Percentiles rank a stretch among this genome's conserved stretches.
These are phyloP conservation scores for Heliopora coerulea DNA, from an alignment of 92 coral and sea anemone species.

Conservation along the genomic window DNA sequence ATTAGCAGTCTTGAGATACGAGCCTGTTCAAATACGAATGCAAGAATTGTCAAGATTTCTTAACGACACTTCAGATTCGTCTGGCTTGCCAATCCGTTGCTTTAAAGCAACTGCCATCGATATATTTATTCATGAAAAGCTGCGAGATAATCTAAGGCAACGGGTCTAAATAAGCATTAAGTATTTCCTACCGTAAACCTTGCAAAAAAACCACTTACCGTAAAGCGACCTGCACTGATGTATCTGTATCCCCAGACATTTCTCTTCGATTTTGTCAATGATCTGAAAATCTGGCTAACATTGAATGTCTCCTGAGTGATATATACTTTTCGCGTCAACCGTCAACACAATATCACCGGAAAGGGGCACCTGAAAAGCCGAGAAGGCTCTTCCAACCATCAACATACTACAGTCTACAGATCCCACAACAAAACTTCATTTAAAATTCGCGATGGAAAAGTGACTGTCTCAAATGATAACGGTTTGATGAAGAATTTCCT, in stretches of 20 bases:
- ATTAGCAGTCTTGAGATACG: no score
- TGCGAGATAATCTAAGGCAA: no score
- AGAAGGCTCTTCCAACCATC: not conserved
- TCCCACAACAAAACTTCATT: not conserved
- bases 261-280: not conserved
- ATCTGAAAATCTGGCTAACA: not conserved
- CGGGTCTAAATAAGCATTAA: no score
- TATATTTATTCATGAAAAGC: no score
- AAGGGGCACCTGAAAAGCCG: not conserved
- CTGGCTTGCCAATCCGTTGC: no score
- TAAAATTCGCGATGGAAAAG: not conserved
- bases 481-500: not conserved
- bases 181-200: no score
- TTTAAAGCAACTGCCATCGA: no score
- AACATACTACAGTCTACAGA: not conserved
- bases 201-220: constrained; percentile 69
- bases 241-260: constrained; percentile 69
- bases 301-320: not conserved
- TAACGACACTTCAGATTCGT: no score
- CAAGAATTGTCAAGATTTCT: no score
- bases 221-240: constrained; percentile 93
- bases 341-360: not conserved
- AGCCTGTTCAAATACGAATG: no score
- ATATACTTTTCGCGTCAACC: not conserved
- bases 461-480: not conserved